Evolutionary conservation across 2,113 vertebrate species (phyloP).

Genomic region (Pterophyllum scalare): DNA sequence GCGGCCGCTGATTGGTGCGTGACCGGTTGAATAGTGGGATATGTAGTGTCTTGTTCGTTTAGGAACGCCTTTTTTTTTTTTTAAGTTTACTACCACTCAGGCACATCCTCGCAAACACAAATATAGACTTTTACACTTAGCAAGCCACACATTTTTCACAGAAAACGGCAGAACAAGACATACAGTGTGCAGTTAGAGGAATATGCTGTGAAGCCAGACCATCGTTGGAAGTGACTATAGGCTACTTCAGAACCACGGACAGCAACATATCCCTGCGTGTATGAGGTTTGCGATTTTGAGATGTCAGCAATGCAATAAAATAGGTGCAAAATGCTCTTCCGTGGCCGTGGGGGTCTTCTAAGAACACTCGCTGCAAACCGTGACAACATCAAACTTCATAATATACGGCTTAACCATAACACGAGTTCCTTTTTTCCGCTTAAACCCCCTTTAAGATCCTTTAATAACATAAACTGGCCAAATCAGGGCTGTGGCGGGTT

Average conservation of each 20-base stretch:
- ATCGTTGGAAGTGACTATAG: neutral
- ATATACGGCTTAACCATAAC: too few species aligned
- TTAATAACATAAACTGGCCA: neutral
- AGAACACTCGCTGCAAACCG: neutral
- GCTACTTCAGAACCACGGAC: slow-evolving; percentile 77
- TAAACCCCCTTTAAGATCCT: neutral
- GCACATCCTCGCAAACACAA: neutral
- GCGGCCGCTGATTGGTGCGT: slow-evolving; percentile 39
- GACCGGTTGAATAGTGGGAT: slow-evolving; percentile 38
- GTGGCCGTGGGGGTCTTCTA: neutral
- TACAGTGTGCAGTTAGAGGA: neutral
- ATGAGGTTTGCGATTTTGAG: neutral
- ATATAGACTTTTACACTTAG: neutral
- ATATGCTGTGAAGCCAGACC: accelerated
- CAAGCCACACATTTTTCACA: too few species aligned
- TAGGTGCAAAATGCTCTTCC: too few species aligned
- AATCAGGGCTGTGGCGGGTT: neutral
- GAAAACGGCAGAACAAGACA: neutral
- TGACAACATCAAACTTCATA: neutral
- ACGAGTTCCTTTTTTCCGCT: neutral
- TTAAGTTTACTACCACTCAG: neutral
- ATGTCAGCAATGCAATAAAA: neutral
- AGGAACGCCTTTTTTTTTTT: too few species aligned
- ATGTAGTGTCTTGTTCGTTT: neutral
- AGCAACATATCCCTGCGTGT: slow-evolving; percentile 33